phyloP scores from a whole-genome alignment of 2,797 vertebrate species.

The Lophotriccus pileatus region DNA sequence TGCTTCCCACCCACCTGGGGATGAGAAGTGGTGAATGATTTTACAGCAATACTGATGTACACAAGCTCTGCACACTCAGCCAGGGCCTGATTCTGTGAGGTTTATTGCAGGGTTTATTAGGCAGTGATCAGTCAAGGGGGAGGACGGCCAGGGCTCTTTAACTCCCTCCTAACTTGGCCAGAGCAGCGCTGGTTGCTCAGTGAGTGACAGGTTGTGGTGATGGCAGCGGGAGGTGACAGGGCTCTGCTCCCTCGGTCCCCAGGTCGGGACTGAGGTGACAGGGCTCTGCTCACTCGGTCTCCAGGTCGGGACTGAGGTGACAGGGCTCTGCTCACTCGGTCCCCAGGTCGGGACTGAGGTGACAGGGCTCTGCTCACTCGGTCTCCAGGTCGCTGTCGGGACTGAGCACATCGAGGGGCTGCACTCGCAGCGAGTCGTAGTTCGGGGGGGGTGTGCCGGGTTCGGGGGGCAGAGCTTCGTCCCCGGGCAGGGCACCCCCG shows the following conservation, averaged over 20 bases:
- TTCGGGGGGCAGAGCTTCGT: not conserved
- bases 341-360: not conserved
- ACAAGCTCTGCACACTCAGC: not conserved
- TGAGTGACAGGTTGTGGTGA: fast-evolving
- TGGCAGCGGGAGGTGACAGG: fast-evolving
- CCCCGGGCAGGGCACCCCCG: fast-evolving
- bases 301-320: not conserved
- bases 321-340: not conserved
- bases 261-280: not conserved
- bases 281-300: not conserved
- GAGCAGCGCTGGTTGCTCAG: not conserved
- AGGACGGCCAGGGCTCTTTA: not conserved
- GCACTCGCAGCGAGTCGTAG: conserved; percentile 76
- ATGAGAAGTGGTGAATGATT: fast-evolving
- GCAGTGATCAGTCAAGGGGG: not conserved
- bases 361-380: not conserved
- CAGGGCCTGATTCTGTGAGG: not conserved
- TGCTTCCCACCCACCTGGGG: not conserved
- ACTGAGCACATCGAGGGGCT: not conserved
- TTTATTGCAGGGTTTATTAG: not conserved
- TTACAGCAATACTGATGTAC: fast-evolving
- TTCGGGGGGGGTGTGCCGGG: conserved; percentile 80
- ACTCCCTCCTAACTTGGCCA: not conserved
- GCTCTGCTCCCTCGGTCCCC: not conserved
- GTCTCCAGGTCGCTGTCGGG: conserved; percentile 36